Base-by-base conservation (phyloP, 2,113 vertebrate species). In the Elaphurus davidianus region DNA sequence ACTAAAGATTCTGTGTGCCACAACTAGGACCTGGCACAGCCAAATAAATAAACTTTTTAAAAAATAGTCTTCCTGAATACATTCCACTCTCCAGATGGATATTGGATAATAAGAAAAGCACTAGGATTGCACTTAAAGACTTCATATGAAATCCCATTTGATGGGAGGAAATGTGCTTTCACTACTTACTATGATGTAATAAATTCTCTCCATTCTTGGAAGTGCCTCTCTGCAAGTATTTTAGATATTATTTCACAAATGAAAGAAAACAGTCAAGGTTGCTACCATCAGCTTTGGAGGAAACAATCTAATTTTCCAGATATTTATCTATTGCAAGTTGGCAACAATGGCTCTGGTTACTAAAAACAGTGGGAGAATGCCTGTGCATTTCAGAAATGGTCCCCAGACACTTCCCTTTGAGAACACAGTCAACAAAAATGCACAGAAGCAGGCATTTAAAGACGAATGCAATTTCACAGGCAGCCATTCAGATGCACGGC, bases 231-330 rank as follows among this genome's bases (percentile, higher is more conserved):
- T 97, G 96, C 93, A 98, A 97, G 98, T 97, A 98, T 98, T 98
- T 98, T 90, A 98, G 98, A 98, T 98, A 98, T 98, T 98, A 98
- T 98, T 98, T 98, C 98, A 89, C 96, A 98, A 98, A 98, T 96
- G 97, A 99, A 98, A 98, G 95, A 96, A 95, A 98, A 95, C 57
- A 98, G 94, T 97, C 95, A 97, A 98, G 96, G 88, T 93, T 96
- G 43, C 78, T 98, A 98, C 96, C 96, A 98, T 92, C 90, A 97
- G 88, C 92, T 98, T 98, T 97, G 94, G 93, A 99, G 98, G 97
- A 99, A 99, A 99, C 98, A 98, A 97, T 98, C 91, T 90, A 96
- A 98, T 98, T 98, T 98, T 97, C 62, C 98, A 98, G 97, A 95
- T 96, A 98, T 98, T 98, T 92, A 98, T 85, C 96, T 91, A 98